Base-by-base conservation (phyloP, 2,888 invertebrate genomes). In the Mesochorus sp. region DNA sequence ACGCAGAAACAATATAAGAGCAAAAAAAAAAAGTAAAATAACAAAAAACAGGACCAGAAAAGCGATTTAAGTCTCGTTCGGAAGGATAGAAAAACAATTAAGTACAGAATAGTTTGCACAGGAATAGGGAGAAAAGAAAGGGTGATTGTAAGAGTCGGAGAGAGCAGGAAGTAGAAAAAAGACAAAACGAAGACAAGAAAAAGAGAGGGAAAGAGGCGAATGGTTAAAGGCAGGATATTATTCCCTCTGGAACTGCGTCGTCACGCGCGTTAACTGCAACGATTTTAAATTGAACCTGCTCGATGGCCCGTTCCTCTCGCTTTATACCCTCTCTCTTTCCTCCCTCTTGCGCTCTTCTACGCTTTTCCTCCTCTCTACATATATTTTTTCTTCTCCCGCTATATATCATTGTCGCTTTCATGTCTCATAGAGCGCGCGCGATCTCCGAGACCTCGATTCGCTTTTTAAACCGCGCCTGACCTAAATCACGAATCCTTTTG, bases 231-330 rank as follows among this genome's bases (percentile, higher is more conserved):
- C 51, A 70, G 70, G 73, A 74, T 74, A 78, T 78, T 73, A 78
- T 78, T 78, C 78, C 78, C 73, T 42, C 44, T 78, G 73, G 78
- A 78, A 66, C 64, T 78, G 78, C 78, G 73, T 78, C 78, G 78
- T 78, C 78, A 78, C 78, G 78, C 73, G 73, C 78, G 70, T 78
- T 78, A 78, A 78, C 78, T 64, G 78, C 73, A 64, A 78, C 74
- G 59, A 74, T 78, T 78, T 78, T 74, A 78, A 74, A 78, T 78
- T 64, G 73, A 74, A 78, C 68, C 70, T 68, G 62, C 68, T 68
- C 77, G 73, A 73, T 77, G 51, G 72, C 34, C 47, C 73, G 44
- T 68, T 68, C 26, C 47, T 66, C n/a, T 8, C 26, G n/a, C 47
- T 44, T 44, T 10, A 17, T 14, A 4, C 4, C 37, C 26, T 42